Evolutionary conservation across 2,888 invertebrate species (phyloP), one percentile per base, ranked within the genome.

Genomic region (Nomada ruficornis): DNA sequence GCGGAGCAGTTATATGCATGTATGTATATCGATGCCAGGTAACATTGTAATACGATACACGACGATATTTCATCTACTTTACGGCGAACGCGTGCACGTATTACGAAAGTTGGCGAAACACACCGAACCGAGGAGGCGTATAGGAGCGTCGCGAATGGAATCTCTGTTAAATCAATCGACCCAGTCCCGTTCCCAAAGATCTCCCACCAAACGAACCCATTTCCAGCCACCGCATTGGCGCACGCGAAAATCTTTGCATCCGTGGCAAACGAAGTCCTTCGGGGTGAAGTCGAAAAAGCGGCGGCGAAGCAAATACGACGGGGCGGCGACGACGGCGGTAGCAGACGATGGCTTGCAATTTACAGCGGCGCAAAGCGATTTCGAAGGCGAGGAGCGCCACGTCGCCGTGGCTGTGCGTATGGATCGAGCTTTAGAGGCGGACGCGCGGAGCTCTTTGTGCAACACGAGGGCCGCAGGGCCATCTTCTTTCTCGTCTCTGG

Each of bases 371-470:
- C 81, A 70, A 83, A 87, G 82, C 80, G 81, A 85, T 85, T 85
- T 79, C 71, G 84, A 77, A 36, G 77, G 72, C 73, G 77, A 71
- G 77, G 81, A 73, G 77, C 52, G 77, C 52, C 73, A 67, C 77
- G 80, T 59, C 52, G 80, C 65, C 71, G 68, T 62, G 65, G 64
- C 75, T 73, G 80, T 73, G 80, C 88, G 87, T 88, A 88, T 88
- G 87, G 87, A 88, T 86, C 88, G 88, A 64, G 85, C 84, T 88
- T 88, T 80, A 83, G 82, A 80, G 75, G 79, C 76, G 85, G 77
- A 77, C 84, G 83, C 82, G 85, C 85, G 88, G 88, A 86, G 89
- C 86, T 89, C 88, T 88, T 89, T 88, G 87, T 89, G 89, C 81
- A 84, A 82, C 83, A 84, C 83, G 82, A 89, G 84, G 84, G 83